Conservation (phyloP, 2,888 invertebrate species). For the Pheosia gnoma region DNA sequence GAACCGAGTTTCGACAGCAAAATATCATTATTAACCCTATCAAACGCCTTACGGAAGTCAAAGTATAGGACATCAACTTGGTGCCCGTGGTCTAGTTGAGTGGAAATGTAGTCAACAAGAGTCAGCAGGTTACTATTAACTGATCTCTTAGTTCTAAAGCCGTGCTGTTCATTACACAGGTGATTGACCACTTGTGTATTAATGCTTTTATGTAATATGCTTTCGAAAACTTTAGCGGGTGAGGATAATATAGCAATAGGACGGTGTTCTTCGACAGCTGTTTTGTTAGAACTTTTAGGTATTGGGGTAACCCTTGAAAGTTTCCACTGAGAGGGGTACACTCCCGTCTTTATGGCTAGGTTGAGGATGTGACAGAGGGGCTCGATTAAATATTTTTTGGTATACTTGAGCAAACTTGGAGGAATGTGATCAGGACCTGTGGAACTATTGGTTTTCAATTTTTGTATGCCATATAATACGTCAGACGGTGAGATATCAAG, state of each 20-base stretch:
- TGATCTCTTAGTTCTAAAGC: neutral
- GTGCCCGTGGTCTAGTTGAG: neutral
- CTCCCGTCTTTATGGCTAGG: neutral
- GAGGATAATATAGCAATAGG: no score
- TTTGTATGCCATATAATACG: neutral
- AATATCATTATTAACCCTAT: conserved; percentile 9
- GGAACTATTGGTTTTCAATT: neutral
- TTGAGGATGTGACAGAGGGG: neutral
- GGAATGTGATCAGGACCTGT: neutral
- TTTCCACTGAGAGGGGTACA: neutral
- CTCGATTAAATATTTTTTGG: neutral
- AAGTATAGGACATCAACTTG: neutral
- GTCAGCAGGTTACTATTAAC: neutral
- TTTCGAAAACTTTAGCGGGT: no score
- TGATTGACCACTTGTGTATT: neutral
- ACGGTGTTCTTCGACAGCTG: no score
- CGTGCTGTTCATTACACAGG: neutral
- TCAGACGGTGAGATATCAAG: neutral
- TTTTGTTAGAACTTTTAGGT: neutral
- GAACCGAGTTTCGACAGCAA: conserved; percentile 4
- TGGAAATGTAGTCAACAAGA: neutral
- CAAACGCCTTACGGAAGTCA: neutral
- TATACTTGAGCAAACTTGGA: neutral
- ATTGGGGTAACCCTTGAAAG: neutral
- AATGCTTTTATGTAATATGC: no score